A percentile compares a stretch with the other conserved stretches of the same genome.
These are phyloP conservation scores for Penaeus indicus DNA, from an alignment of 1,140 invertebrate species.

Conservation along the genomic window DNA sequence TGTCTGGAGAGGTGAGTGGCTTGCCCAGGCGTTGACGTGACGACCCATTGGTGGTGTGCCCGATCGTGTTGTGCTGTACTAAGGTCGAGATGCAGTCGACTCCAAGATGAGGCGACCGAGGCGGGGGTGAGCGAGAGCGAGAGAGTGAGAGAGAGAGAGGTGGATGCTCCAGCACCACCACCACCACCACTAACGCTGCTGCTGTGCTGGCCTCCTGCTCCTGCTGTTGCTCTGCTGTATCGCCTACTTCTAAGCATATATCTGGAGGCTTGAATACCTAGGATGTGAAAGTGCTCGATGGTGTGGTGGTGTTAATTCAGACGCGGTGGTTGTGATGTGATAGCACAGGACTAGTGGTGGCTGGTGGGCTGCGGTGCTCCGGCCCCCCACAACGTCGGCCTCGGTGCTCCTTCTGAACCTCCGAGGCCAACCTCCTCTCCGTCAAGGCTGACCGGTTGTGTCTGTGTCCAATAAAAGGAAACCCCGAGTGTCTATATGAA, in stretches of 20 bases:
- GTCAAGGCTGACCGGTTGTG: slow-evolving; percentile 12
- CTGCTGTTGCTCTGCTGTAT: slow-evolving; percentile 29
- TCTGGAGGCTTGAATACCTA: neutral
- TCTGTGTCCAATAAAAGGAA: slow-evolving; percentile 33
- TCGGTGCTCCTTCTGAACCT: slow-evolving; percentile 35
- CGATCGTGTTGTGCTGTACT: slow-evolving; percentile 15
- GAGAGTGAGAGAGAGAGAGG: slow-evolving; percentile 21
- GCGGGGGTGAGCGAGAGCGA: slow-evolving; percentile 35
- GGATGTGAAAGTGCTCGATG: slow-evolving; percentile 31
- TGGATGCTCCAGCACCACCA: slow-evolving; percentile 57
- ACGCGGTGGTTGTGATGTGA: slow-evolving; percentile 41
- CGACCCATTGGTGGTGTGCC: slow-evolving; percentile 10
- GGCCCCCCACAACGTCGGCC: slow-evolving; percentile 19
- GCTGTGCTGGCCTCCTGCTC: slow-evolving; percentile 37
- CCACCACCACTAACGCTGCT: slow-evolving; percentile 53
- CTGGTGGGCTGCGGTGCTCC: slow-evolving; percentile 26
- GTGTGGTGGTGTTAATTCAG: slow-evolving; percentile 31
- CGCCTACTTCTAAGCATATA: too few relatives aligned
- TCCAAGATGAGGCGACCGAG: slow-evolving; percentile 41
- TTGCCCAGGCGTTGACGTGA: slow-evolving; percentile 34
- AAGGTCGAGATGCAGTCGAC: slow-evolving; percentile 27
- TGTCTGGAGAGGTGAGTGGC: slow-evolving; percentile 61
- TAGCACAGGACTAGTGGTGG: slow-evolving; percentile 41
- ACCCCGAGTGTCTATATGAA: slow-evolving; percentile 42
- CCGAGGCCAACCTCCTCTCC: slow-evolving; percentile 24